Base-by-base conservation (phyloP, 2,888 invertebrate species). In the Hermodice carunculata region DNA sequence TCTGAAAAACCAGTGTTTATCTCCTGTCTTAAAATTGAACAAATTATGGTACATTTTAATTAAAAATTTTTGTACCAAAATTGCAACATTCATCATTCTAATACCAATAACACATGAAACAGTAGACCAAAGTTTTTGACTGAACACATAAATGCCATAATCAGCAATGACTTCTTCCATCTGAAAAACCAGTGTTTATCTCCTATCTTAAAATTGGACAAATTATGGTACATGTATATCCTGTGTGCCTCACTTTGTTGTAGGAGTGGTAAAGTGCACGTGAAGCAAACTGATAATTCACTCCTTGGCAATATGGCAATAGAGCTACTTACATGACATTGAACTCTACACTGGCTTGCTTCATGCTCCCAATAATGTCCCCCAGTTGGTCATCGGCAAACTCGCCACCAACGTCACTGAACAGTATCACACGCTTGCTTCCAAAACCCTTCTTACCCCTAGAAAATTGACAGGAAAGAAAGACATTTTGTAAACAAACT, bases 341-440 rank as follows among this genome's bases (percentile, higher is more conserved):
- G 17, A 92, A 83, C 77, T 91, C 89, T 71, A 90, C 88, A 14
- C 87, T 85, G 3, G 88, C 86, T 54, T 88, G 87, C 72, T 90
- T 88, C 22, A 92, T 85, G 32, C 89, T 89, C 48, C 87, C 81
- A 26, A 91, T 82, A 14, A 90, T 87, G 76, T 76, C 74, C n/a
- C 89, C 87, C 44, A 89, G 76, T 61, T 89, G 85, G 64, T 89
- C 88, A 26, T 87, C 84, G 58, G 87, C 87, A 51, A 88, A 85
- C 22, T 82, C 78, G 26, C 88, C 87, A 46, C 87, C 87, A 61
- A 92, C 90, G 78, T 92, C 90, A 0, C 91, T 90, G 78, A 92
- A 89, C 26, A 93, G 81, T 40, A 92, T 88, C 53, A 93, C 87
- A 72, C 91, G 90, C 46, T 85, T 85, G 17, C 82, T 79, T 4